phyloP scores from a whole-genome alignment of 2,888 invertebrate species.

The Agrotis ipsilon region DNA sequence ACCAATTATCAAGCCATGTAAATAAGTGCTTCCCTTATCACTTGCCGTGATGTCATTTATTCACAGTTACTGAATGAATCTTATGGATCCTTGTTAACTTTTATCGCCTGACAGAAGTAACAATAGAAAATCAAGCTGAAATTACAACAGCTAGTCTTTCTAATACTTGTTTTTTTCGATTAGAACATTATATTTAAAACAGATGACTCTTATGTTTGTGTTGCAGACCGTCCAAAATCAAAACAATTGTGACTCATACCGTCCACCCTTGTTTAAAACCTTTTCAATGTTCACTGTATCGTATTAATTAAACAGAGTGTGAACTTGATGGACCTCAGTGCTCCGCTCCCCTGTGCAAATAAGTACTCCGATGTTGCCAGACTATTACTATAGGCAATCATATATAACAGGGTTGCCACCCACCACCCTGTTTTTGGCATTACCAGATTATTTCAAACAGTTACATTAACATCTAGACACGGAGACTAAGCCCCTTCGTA shows the following conservation, averaged over 20 bases:
- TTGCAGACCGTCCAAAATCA: background rate
- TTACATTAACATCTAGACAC: background rate
- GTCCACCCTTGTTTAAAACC: conserved; percentile 12
- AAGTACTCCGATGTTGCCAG: background rate
- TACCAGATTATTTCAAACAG: background rate
- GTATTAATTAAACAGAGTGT: background rate
- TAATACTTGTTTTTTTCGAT: too few species aligned
- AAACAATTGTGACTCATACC: conserved; percentile 4
- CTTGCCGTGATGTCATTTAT: too few species aligned
- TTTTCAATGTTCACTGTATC: background rate
- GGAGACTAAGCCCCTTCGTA: background rate
- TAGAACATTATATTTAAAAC: too few species aligned
- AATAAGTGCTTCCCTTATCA: conserved; percentile 23
- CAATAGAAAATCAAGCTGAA: background rate
- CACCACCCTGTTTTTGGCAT: background rate
- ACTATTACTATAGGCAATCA: background rate
- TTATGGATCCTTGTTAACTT: background rate
- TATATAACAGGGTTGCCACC: background rate
- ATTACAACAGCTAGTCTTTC: too few species aligned
- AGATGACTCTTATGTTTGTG: background rate
- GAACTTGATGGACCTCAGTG: background rate
- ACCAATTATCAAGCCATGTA: conserved; percentile 77
- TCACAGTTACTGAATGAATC: background rate
- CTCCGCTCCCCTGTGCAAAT: background rate
- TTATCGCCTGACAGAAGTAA: background rate